A percentile compares a stretch with the other conserved stretches of the same genome.
These are phyloP conservation scores for Saturnia pavonia DNA, from an alignment of 2,888 invertebrate genomes.

Conservation along the genomic window DNA sequence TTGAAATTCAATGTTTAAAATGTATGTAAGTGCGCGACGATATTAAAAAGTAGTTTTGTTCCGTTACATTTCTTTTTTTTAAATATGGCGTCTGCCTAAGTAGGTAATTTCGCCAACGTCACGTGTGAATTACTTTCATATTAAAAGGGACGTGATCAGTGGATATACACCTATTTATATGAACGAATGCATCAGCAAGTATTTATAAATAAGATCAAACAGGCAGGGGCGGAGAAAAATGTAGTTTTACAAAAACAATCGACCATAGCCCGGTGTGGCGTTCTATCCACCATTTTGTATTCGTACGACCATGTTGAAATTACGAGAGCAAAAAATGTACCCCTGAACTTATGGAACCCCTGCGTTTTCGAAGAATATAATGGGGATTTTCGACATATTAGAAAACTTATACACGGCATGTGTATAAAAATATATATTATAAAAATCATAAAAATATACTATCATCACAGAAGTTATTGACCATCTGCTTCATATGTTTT, in stretches of 20 bases:
- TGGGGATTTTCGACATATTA: neutral
- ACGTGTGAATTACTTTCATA: neutral
- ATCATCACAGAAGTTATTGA: too few relatives aligned
- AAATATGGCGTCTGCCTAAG: too few relatives aligned
- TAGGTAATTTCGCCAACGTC: too few relatives aligned
- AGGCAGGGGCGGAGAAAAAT: neutral
- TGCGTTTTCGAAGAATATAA: neutral
- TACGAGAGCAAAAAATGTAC: neutral
- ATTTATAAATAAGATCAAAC: neutral
- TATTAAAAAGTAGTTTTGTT: neutral
- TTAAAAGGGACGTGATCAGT: constrained; percentile 3
- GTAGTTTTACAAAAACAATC: neutral
- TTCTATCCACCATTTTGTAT: constrained; percentile 15
- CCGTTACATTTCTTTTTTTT: neutral
- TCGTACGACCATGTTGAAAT: neutral
- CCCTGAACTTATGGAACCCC: neutral
- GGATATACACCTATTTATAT: neutral
- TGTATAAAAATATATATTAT: neutral
- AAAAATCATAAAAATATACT: too few relatives aligned
- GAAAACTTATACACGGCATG: neutral
- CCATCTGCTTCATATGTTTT: neutral
- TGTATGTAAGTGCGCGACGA: neutral
- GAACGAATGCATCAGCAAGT: constrained; percentile 11
- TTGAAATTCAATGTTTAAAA: neutral
- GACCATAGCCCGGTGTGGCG: neutral